A percentile compares a stretch with the other conserved stretches of the same genome.
phyloP scores from a whole-genome alignment of 2,113 vertebrate genomes.

The Saimiri boliviensis region DNA sequence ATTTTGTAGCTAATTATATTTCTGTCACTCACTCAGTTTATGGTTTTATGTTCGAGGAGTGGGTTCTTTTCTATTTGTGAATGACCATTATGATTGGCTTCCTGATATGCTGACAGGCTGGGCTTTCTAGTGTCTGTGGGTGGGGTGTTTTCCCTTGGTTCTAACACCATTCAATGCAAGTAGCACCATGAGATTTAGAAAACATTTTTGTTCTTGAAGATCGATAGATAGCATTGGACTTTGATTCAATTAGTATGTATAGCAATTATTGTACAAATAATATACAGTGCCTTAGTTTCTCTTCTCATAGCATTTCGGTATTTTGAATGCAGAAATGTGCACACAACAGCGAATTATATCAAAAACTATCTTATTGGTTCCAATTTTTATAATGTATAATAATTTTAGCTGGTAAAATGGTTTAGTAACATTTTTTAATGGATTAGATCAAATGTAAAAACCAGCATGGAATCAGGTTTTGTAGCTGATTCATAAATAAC shows the following conservation, averaged over 20 bases:
- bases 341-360: background rate
- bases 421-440: constrained; percentile 14
- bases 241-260: background rate
- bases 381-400: background rate
- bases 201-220: background rate
- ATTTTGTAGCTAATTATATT: background rate
- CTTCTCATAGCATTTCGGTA: background rate
- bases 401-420: constrained; percentile 29
- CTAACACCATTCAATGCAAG: background rate
- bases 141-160: background rate
- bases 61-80: constrained; percentile 8
- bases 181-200: background rate
- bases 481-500: constrained; percentile 50
- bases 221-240: background rate
- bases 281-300: background rate
- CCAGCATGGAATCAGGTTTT: background rate
- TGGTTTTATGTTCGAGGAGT: background rate
- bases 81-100: background rate
- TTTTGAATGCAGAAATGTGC: background rate
- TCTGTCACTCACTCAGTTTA: background rate
- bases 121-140: background rate
- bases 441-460: constrained; percentile 38
- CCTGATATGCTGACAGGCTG: background rate
- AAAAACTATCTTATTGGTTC: background rate
- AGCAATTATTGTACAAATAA: background rate